Evolutionary conservation across 2,113 vertebrate genomes (phyloP).

Genomic region (Mastomys natalensis): DNA sequence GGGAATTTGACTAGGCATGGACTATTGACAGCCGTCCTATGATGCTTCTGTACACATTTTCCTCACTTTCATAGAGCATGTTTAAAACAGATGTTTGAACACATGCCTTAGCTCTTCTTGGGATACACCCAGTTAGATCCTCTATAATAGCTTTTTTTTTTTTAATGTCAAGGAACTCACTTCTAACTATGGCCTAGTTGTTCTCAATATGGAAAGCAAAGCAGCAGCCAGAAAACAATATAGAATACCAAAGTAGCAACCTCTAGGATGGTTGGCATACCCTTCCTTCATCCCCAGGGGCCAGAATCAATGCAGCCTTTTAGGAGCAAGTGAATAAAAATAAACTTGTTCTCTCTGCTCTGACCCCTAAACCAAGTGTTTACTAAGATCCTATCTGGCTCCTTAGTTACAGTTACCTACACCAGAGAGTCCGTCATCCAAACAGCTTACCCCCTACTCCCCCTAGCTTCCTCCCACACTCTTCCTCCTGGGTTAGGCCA

Average conservation of each 20-base stretch:
- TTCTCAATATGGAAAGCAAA: constrained; percentile 24
- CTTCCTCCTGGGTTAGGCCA: constrained; percentile 35
- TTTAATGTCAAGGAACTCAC: neutral
- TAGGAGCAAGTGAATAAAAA: constrained; percentile 59
- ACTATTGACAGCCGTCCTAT: neutral
- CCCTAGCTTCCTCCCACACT: neutral
- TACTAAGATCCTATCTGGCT: constrained; percentile 25
- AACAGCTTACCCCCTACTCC: neutral
- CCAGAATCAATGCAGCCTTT: constrained; percentile 57
- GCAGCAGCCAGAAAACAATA: constrained; percentile 36
- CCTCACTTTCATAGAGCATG: neutral
- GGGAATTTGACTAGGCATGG: neutral
- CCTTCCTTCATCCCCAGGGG: constrained; percentile 52
- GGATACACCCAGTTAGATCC: neutral
- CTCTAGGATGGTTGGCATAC: constrained; percentile 14
- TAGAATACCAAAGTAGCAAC: constrained; percentile 57
- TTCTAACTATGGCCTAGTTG: constrained; percentile 44
- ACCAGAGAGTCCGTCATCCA: neutral
- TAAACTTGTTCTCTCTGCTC: neutral
- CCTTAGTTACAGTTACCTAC: constrained; percentile 15
- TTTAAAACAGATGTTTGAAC: constrained; percentile 62
- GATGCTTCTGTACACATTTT: neutral
- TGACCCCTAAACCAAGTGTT: constrained; percentile 54
- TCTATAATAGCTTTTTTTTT: constrained; percentile 43
- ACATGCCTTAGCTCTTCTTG: constrained; percentile 36